These are phyloP conservation scores for Dioctria linearis DNA, from an alignment of 2,888 invertebrate genomes.

Conservation along the genomic window DNA sequence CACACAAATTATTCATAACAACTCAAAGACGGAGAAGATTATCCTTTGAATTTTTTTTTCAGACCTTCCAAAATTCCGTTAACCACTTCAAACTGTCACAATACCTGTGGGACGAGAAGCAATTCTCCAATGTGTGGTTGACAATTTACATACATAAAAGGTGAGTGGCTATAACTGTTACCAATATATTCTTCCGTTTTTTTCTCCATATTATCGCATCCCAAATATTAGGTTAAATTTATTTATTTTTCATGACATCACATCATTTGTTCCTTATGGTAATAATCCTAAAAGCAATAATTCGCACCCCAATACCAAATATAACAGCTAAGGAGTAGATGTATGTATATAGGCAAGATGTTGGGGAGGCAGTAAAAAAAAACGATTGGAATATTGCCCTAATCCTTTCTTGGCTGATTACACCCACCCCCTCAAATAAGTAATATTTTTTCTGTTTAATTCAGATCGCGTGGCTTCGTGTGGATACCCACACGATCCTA, in stretches of 20 bases:
- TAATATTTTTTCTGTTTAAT: constrained; percentile 59
- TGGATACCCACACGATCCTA: constrained; percentile 91
- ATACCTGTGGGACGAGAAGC: constrained; percentile 80
- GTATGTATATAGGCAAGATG: too few relatives aligned
- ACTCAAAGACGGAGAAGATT: too few relatives aligned
- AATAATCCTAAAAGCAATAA: constrained; percentile 41
- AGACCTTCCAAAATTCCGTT: constrained; percentile 80
- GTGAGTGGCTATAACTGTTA: constrained; percentile 68
- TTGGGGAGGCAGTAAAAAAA: too few relatives aligned
- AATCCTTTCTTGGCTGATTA: constrained; percentile 53
- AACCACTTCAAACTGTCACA: constrained; percentile 77
- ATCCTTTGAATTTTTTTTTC: too few relatives aligned
- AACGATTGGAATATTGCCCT: too few relatives aligned
- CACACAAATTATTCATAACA: too few relatives aligned
- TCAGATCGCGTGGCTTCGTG: constrained; percentile 91
- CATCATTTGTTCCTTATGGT: constrained; percentile 41
- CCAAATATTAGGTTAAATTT: too few relatives aligned
- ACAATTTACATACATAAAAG: constrained; percentile 80
- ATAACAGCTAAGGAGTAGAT: too few relatives aligned
- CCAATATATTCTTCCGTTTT: too few relatives aligned
- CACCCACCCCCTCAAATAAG: background rate
- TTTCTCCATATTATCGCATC: too few relatives aligned
- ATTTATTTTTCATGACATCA: constrained; percentile 35
- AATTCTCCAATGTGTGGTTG: constrained; percentile 78
- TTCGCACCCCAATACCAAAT: constrained; percentile 26